Evolutionary conservation across 37 sponge, comb jelly and placozoan species (phyloP).

Genomic region (Oopsacas minuta): DNA sequence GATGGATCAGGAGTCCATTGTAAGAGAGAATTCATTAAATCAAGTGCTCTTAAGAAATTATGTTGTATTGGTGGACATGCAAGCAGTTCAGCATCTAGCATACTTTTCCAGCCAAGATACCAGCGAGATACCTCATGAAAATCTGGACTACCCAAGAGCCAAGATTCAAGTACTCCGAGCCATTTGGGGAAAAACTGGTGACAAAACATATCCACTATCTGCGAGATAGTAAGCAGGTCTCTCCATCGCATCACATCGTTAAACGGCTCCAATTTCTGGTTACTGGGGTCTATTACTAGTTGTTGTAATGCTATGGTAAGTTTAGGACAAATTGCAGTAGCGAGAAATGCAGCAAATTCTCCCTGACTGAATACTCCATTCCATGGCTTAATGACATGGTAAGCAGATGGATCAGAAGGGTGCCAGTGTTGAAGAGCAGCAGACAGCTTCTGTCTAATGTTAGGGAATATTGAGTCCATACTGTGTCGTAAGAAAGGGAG

Average conservation of each 20-base stretch:
- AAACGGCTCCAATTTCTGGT: slow-evolving; percentile 73
- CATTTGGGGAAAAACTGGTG: slow-evolving; percentile 90
- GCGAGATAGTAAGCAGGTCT: slow-evolving; percentile 66
- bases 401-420: slow-evolving; percentile 86
- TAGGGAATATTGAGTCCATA: slow-evolving; percentile 59
- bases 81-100: slow-evolving; percentile 51
- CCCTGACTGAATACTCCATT: slow-evolving; percentile 57
- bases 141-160: slow-evolving; percentile 62
- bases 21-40: slow-evolving; percentile 59
- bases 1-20: slow-evolving; percentile 36
- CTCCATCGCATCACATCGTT: slow-evolving; percentile 78
- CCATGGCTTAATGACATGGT: slow-evolving; percentile 89
- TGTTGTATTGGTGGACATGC: slow-evolving; percentile 48
- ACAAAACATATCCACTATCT: slow-evolving; percentile 64
- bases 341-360: slow-evolving; percentile 77
- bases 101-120: slow-evolving; percentile 89
- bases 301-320: slow-evolving; percentile 60
- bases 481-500: slow-evolving; percentile 58
- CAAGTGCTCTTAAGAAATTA: slow-evolving; percentile 56
- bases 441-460: slow-evolving; percentile 83
- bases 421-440: slow-evolving; percentile 82
- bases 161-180: slow-evolving; percentile 59
- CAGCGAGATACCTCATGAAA: slow-evolving; percentile 86
- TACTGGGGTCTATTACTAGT: slow-evolving; percentile 69
- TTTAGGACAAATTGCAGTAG: slow-evolving; percentile 67